Evolutionary conservation across 2,113 vertebrate species (phyloP), one percentile per base, ranked within the genome.

Genomic region (Meleagris gallopavo): DNA sequence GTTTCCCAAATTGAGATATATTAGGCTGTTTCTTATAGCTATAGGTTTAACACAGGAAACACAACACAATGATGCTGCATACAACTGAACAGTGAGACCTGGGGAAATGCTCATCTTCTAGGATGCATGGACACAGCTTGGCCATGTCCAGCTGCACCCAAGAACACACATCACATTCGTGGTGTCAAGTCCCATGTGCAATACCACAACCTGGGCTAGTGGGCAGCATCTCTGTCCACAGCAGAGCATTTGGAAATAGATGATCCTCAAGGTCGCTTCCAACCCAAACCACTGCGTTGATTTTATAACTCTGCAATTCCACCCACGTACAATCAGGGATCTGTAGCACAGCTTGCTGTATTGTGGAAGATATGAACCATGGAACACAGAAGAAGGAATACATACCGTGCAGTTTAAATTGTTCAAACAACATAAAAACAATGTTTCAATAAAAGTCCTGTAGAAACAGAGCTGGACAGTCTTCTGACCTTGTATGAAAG

Each of bases 311-410:
- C 54, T 57, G 29, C 30, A 17, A 57, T 57, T 19, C 54, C 17
- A 32, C 30, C 10, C 54, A 18, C 27, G 62, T 16, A 41, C 36
- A 83, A 34, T 22, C 77, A 89, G 34, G 29, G 34, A 41, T 71
- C 38, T 38, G 0, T 9, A 69, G 55, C 8, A 0, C 29, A 67
- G 11, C 62, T 3, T 70, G 9, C 7, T 1, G 1, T 1, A 18
- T 43, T 24, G 20, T 46, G 43, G 30, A 67, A 67, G 41, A n/a
- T 11, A n/a, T 1, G 10, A 75, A 67, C 21, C 43, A n/a, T 0
- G 4, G 13, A 25, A 25, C 38, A 86, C 24, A 91, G 66, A 86
- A 84, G 19, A 83, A 57, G 21, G 5, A 69, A 32, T 29, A 58
- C 29, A 25, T 5, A 30, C 10, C 62, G 55, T 34, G 32, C 34